A percentile compares a stretch with the other conserved stretches of the same genome.
Evolutionary conservation across 2,113 vertebrate genomes (phyloP).

Genomic region (Anguilla japonica): DNA sequence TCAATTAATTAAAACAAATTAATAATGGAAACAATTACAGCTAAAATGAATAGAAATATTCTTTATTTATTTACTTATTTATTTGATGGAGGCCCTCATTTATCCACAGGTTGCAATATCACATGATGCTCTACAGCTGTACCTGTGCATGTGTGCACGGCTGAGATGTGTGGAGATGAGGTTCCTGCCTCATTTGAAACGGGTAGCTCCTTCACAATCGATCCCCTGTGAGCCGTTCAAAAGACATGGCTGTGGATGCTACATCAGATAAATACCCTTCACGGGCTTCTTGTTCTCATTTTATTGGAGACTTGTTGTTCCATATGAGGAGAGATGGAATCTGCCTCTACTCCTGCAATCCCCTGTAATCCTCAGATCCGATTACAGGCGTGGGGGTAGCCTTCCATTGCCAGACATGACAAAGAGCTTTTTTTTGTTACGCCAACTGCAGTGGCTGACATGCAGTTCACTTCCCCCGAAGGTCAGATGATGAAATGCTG

Average conservation of each 20-base stretch:
- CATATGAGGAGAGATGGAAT: constrained; percentile 12
- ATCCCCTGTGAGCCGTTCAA: neutral
- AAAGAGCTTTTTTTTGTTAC: neutral
- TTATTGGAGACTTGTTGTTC: constrained; percentile 5
- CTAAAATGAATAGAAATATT: neutral
- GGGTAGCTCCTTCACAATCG: neutral
- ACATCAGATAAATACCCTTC: neutral
- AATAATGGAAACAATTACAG: neutral
- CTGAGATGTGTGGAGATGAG: neutral
- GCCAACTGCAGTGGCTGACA: neutral
- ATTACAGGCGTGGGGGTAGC: constrained; percentile 3
- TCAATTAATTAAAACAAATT: neutral
- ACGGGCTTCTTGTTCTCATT: neutral
- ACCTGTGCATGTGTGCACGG: neutral
- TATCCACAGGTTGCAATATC: neutral
- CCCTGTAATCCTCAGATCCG: constrained; percentile 21
- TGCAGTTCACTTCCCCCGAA: neutral
- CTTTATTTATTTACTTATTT: neutral
- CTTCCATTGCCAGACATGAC: neutral
- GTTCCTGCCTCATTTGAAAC: neutral
- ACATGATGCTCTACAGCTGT: neutral
- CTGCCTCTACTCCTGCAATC: neutral
- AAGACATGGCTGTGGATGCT: neutral
- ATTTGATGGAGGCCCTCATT: neutral
- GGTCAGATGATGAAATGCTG: neutral